Base-by-base conservation (phyloP, 1,140 invertebrate species). In the Asbolus verrucosus region DNA sequence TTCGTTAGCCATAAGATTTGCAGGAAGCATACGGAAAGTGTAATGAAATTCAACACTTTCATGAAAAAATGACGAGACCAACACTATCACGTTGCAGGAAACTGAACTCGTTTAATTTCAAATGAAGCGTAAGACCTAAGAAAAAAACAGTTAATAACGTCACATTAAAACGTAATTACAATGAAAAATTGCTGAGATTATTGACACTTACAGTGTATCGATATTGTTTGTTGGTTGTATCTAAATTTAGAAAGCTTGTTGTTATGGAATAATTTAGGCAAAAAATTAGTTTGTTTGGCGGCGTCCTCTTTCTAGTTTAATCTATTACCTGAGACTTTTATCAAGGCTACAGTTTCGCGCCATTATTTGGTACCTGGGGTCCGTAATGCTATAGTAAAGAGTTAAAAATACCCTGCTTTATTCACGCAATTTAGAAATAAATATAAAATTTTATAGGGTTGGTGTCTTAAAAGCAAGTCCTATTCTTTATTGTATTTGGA, bases 281-380 rank as follows among this genome's bases (percentile, higher is more conserved):
- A 9, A 24, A 16, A 24, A 6, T 27, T n/a, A 24, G 11, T n/a
- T 1, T 27, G 21, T 27, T n/a, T 24, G 21, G 19, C 11, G 46
- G 19, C 46, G 46, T n/a, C 46, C 3, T 54, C 46, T 54, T 24
- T 54, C 46, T 54, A 30, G 46, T 27, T n/a, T 27, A 54, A 54
- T 54, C 46, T 54, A 54, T 54, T 54, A 54, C 46, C 46, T 54
- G 46, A 54, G 21, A 19, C 46, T 27, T 30, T 27, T 21, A 54
- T 54, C 46, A 54, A 54, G 46, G 46, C 46, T 54, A 54, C n/a
- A 54, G 46, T 27, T 54, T 54, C 46, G 46, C 46, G 46, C 46
- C 46, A 30, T 27, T 54, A 46, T 46, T 27, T 24, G n/a, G 46
- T 54, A 54, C 46, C 46, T 54, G 46, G 46, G 43, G 15, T 16